phyloP scores from a whole-genome alignment of 1,140 invertebrate species.

The Meloidogyne floridensis region DNA sequence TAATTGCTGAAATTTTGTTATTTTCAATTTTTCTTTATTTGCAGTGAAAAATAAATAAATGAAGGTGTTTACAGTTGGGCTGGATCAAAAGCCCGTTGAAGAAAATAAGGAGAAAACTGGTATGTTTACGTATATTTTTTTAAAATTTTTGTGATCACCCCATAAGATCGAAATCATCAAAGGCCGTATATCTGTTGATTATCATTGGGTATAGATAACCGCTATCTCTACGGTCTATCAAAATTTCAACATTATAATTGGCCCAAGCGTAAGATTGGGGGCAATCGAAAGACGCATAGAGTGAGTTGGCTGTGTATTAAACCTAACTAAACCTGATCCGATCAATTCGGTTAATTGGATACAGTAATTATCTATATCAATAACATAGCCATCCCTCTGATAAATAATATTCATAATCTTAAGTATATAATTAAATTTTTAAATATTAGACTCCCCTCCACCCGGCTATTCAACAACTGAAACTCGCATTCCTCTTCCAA shows the following conservation, averaged over 20 bases:
- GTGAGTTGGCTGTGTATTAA: no score
- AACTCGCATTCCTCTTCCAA: slow-evolving; percentile 40
- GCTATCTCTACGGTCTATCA: no score
- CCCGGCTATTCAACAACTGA: slow-evolving; percentile 37
- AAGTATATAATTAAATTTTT: not conserved
- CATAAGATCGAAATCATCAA: not conserved
- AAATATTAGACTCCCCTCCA: slow-evolving; percentile 39
- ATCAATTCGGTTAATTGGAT: no score
- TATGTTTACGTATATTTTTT: not conserved
- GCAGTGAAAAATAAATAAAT: slow-evolving; percentile 42
- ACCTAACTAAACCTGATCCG: no score
- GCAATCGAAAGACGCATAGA: no score
- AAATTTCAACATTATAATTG: no score
- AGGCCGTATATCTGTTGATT: no score
- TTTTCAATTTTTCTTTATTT: not conserved
- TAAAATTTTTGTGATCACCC: not conserved
- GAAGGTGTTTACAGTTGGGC: slow-evolving; percentile 64
- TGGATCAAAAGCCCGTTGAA: slow-evolving; percentile 57
- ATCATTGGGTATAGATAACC: no score
- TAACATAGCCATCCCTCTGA: no score
- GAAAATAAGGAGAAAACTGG: slow-evolving; percentile 20
- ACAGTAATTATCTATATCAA: no score
- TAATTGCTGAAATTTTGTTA: slow-evolving; percentile 3
- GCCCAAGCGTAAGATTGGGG: no score
- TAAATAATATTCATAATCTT: slow-evolving; percentile 8